Evolutionary conservation across 2,797 vertebrate species (phyloP).

Genomic region (Knipowitschia caucasica): DNA sequence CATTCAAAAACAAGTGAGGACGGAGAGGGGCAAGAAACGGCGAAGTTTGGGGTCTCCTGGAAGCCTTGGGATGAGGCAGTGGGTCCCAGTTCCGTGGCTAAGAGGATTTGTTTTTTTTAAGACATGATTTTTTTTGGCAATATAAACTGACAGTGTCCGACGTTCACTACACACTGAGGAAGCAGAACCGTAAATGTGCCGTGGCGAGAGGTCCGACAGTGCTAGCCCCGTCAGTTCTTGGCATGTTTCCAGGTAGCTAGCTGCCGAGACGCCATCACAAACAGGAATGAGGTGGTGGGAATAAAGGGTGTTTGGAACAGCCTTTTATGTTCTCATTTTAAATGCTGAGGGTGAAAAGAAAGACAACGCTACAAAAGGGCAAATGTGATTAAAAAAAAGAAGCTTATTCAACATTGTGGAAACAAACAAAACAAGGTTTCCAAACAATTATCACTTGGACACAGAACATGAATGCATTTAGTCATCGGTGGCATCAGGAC

Average conservation of each 20-base stretch:
- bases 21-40: constrained; percentile 32
- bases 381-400: constrained; percentile 53
- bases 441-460: constrained; percentile 57
- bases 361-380: constrained; percentile 75
- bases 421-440: constrained; percentile 56
- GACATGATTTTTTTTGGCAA: constrained; percentile 68
- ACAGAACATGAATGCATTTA: constrained; percentile 76
- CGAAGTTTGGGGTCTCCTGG: constrained; percentile 63
- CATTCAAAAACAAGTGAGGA: constrained; percentile 59
- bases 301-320: constrained; percentile 50
- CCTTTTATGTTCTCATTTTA: constrained; percentile 60
- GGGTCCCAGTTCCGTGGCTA: constrained; percentile 70
- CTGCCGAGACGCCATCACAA: constrained; percentile 74
- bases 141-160: constrained; percentile 49
- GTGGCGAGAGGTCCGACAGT: constrained; percentile 55
- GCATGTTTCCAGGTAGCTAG: constrained; percentile 75
- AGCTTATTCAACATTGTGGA: constrained; percentile 88
- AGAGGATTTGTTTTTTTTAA: constrained; percentile 59
- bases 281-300: constrained; percentile 56
- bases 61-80: constrained; percentile 56
- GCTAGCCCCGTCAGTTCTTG: constrained; percentile 61
- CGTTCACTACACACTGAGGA: constrained; percentile 52
- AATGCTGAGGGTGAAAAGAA: constrained; percentile 47
- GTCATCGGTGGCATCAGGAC: constrained; percentile 73
- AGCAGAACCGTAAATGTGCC: constrained; percentile 55